phyloP scores from a whole-genome alignment of 1,140 invertebrate species.

The Pantala flavescens region DNA sequence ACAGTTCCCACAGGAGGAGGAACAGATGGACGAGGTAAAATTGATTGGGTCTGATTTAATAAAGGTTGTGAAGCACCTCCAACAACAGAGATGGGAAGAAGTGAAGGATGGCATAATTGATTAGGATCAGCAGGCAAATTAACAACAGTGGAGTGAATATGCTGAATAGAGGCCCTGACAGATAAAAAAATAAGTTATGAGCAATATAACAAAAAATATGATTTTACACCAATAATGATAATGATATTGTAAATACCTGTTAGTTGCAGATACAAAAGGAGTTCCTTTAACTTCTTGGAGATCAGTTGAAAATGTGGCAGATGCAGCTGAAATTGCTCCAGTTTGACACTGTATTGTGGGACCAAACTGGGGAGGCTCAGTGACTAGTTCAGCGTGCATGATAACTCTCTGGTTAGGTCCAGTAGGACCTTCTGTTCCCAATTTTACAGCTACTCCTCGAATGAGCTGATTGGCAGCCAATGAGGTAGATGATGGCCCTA shows the following conservation, averaged over 20 bases:
- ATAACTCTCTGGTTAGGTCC: constrained; percentile 51
- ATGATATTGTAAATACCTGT: background rate
- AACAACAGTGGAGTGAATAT: background rate
- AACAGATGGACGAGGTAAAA: background rate
- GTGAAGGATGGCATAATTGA: background rate
- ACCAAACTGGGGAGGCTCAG: constrained; percentile 39
- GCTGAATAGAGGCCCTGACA: background rate
- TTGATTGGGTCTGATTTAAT: background rate
- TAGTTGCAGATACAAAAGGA: background rate
- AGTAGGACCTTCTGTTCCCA: constrained; percentile 49
- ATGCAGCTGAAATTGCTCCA: background rate
- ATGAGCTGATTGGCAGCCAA: constrained; percentile 41
- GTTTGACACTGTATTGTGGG: background rate
- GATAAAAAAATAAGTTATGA: background rate
- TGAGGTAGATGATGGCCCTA: constrained; percentile 33
- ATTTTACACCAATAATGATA: no score
- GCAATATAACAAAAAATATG: no score
- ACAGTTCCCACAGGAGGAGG: constrained; percentile 43
- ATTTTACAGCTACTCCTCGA: constrained; percentile 54
- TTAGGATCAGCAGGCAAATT: background rate
- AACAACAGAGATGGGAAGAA: background rate
- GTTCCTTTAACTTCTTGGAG: background rate
- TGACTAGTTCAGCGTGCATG: constrained; percentile 54
- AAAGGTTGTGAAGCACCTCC: background rate
- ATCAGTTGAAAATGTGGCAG: background rate